Conservation (phyloP, 2,888 invertebrate species). For the Leptura quadrifasciata region DNA sequence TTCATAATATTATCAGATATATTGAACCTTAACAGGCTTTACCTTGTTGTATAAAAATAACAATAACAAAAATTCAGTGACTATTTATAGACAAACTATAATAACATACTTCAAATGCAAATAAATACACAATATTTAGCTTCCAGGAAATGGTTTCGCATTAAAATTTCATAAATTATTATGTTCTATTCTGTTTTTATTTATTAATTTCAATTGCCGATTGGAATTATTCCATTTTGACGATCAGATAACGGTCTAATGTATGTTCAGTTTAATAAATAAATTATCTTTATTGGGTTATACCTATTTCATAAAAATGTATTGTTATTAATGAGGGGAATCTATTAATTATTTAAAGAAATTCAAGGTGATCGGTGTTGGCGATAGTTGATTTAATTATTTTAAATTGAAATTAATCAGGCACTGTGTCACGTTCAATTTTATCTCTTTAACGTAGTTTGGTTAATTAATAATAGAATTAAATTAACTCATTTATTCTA, state of each 20-base stretch:
- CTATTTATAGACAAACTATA: slow-evolving; percentile 14
- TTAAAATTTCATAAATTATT: slow-evolving; percentile 27
- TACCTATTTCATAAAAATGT: slow-evolving; percentile 22
- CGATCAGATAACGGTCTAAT: slow-evolving; percentile 26
- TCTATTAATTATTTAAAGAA: slow-evolving; percentile 31
- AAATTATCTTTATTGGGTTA: slow-evolving; percentile 22
- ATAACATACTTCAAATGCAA: slow-evolving; percentile 12
- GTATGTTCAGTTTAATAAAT: slow-evolving; percentile 9
- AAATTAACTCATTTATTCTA: background rate
- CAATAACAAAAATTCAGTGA: slow-evolving; percentile 22
- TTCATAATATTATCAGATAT: slow-evolving; percentile 9
- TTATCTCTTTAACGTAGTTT: slow-evolving; percentile 2
- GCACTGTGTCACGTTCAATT: slow-evolving; percentile 11
- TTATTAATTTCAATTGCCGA: slow-evolving; percentile 15
- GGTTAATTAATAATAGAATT: slow-evolving; percentile 10
- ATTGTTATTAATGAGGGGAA: slow-evolving; percentile 22
- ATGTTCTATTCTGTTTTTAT: background rate
- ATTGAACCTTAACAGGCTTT: slow-evolving; percentile 3
- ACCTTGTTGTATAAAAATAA: slow-evolving; percentile 15
- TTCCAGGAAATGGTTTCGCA: slow-evolving; percentile 26
- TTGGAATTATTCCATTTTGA: slow-evolving; percentile 16
- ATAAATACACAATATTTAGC: slow-evolving; percentile 13
- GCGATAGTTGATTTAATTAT: slow-evolving; percentile 18
- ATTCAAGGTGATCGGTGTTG: slow-evolving; percentile 18
- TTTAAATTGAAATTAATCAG: slow-evolving; percentile 22